phyloP scores from a whole-genome alignment of 2,888 invertebrate species.

The Orthosia gracilis region DNA sequence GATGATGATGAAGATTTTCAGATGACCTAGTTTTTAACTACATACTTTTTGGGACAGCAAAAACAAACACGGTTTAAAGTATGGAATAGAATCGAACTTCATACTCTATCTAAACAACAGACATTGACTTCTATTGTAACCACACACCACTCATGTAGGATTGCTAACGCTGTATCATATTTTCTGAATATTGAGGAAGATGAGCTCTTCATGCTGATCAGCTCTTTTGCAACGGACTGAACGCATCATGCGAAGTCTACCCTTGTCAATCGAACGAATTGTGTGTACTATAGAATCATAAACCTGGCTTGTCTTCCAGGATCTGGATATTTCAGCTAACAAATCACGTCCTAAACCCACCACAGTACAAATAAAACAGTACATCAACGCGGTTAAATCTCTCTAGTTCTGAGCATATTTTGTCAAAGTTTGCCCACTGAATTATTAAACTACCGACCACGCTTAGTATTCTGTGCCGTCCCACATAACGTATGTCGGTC shows the following conservation, averaged over 20 bases:
- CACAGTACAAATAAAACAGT: constrained; percentile 39
- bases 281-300: no score
- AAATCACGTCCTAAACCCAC: neutral
- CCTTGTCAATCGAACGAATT: neutral
- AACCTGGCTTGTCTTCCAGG: neutral
- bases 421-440: constrained; percentile 50
- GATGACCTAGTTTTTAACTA: no score
- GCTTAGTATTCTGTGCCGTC: constrained; percentile 49
- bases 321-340: neutral
- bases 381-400: constrained; percentile 27
- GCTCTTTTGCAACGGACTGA: no score
- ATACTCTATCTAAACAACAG: neutral
- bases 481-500: constrained; percentile 56
- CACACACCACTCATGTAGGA: neutral
- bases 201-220: no score
- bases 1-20: no score
- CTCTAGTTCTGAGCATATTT: constrained; percentile 49
- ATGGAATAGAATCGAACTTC: neutral
- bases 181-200: neutral
- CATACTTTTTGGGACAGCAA: no score
- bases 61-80: no score
- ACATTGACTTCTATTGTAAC: neutral
- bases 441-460: constrained; percentile 55
- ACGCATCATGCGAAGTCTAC: neutral
- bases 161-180: neutral